Evolutionary conservation across 2,113 vertebrate genomes (phyloP).

Genomic region (Protobothrops flavoviridis): DNA sequence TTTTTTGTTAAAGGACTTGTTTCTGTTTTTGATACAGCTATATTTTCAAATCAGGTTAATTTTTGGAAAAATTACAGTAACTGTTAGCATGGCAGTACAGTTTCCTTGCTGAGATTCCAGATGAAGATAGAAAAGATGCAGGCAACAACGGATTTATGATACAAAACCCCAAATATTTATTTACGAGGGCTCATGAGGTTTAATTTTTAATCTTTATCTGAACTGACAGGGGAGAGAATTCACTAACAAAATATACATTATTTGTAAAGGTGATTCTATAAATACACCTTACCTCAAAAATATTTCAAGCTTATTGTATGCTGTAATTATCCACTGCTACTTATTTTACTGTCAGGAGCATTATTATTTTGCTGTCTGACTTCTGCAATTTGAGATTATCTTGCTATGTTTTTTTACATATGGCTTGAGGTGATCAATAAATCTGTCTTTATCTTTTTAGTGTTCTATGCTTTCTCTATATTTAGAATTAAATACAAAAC

Average conservation of each 20-base stretch:
- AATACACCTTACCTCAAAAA: neutral
- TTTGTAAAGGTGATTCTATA: neutral
- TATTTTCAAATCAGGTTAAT: neutral
- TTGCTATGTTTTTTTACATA: neutral
- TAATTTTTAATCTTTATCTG: neutral
- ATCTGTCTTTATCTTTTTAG: neutral
- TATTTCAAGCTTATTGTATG: neutral
- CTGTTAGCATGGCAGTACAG: neutral
- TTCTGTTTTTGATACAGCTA: neutral
- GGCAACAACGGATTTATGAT: neutral
- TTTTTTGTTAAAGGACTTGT: neutral
- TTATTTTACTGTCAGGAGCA: neutral
- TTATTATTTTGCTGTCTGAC: neutral
- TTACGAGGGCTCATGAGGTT: neutral
- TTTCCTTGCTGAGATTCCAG: neutral
- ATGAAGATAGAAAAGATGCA: neutral
- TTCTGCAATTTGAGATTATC: neutral
- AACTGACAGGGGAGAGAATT: neutral
- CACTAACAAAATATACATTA: neutral
- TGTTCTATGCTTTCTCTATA: neutral
- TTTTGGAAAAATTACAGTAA: neutral
- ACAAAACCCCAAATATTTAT: neutral
- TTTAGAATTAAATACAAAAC: constrained; percentile 51
- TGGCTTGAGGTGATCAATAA: neutral
- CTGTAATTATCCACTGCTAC: neutral